Evolutionary conservation across 2,888 invertebrate genomes (phyloP).

Genomic region (Spilarctia lutea): DNA sequence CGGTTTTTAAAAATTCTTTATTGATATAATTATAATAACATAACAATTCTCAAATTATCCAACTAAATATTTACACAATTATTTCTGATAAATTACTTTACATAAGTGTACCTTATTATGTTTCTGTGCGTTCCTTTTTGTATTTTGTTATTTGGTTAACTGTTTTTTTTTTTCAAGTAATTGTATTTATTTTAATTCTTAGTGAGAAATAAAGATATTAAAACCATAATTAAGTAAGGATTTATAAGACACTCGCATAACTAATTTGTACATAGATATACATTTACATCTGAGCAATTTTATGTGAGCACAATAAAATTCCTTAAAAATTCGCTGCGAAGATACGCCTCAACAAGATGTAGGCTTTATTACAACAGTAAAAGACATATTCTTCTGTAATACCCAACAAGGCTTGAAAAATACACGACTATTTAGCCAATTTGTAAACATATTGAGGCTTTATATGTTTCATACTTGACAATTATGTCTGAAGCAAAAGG

Average conservation of each 20-base stretch:
- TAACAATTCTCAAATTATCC: conserved; percentile 28
- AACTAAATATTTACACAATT: too few relatives aligned
- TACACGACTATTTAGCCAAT: conserved; percentile 35
- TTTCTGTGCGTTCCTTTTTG: too few relatives aligned
- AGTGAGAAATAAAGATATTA: too few relatives aligned
- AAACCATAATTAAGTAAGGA: conserved; percentile 30
- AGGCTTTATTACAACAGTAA: conserved; percentile 34
- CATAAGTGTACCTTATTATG: too few relatives aligned
- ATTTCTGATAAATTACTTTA: too few relatives aligned
- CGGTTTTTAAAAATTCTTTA: too few relatives aligned
- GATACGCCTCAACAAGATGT: conserved; percentile 25
- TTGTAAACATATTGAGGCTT: conserved; percentile 44
- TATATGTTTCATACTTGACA: conserved; percentile 38
- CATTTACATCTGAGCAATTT: conserved; percentile 46
- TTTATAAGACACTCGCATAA: conserved; percentile 30
- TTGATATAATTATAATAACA: too few relatives aligned
- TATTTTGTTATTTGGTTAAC: too few relatives aligned
- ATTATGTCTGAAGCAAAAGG: conserved; percentile 32
- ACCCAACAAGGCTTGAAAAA: conserved; percentile 30
- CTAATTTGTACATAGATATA: conserved; percentile 38
- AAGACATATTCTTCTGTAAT: conserved; percentile 30
- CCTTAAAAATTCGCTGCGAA: conserved; percentile 38
- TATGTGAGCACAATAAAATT: conserved; percentile 41
- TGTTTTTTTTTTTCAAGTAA: too few relatives aligned
- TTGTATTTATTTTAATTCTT: too few relatives aligned